Base-by-base conservation (phyloP, 1,140 invertebrate species). In the Bombus haemorrhoidalis region DNA sequence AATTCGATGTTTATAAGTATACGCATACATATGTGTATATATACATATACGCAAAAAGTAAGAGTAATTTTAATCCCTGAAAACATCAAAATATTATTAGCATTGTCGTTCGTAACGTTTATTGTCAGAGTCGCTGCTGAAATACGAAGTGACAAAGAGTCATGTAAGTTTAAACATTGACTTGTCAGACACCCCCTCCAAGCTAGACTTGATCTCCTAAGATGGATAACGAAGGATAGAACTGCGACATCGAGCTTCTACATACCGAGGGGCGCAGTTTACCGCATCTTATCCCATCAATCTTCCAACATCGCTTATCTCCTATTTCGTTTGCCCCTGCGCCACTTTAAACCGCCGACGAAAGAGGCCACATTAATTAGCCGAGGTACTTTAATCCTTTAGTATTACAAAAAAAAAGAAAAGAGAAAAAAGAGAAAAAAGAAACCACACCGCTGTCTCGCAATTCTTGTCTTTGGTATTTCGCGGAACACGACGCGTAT, bases 381-480 rank as follows among this genome's bases (percentile, higher is more conserved):
- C 57, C 53, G 22, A 12, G 47, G 57, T 41, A 74, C 71, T 64
- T 74, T 62, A 53, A 83, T 68, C 62, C 32, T 53, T 10, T 8
- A 28, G 43, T 72, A 62, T 53, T 10, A 25, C 41, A 18, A 64
- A 13, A 32, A 8, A n/a, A 18, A 72, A 18, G n/a, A 43, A 3
- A 37, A 37, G 2, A 37, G 37, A 22, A 34, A 18, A 1, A 28
- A 2, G 4, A 18, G 12, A 6, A 43, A 18, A n/a, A n/a, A 28
- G 39, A 13, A 15, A 73, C 6, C 41, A n/a, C 71, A 2, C 32
- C 37, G 39, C 66, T 82, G 77, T 76, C 83, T 47, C 72, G 47
- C 37, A 79, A 37, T 53, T 86, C 81, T 53, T 76, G 71, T 39
- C 87, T 81, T 84, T 76, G 89, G 81, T 76, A 79, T 80, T 85